Percentiles rank a stretch among this genome's conserved stretches.
phyloP scores from a whole-genome alignment of 1,140 invertebrate genomes.

The Rhynchophorus ferrugineus region DNA sequence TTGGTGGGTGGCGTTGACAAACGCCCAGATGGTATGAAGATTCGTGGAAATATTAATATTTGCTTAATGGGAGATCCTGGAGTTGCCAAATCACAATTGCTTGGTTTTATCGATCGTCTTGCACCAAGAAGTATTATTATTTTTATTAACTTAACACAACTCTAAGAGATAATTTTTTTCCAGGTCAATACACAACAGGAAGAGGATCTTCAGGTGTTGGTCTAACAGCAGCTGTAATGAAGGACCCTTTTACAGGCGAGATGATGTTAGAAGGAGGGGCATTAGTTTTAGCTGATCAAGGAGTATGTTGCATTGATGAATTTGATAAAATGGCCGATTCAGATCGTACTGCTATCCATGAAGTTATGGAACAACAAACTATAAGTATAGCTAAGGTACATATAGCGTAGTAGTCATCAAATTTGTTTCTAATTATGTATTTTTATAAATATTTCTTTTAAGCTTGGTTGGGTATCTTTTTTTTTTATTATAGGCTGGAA shows the following conservation, averaged over 20 bases:
- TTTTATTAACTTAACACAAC: background rate
- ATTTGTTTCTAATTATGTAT: background rate
- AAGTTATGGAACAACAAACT: slow-evolving; percentile 99
- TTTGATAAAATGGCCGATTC: slow-evolving; percentile 99
- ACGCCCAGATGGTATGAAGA: slow-evolving; percentile 76
- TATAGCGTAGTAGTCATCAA: background rate
- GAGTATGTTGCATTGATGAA: slow-evolving; percentile 99
- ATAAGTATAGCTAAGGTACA: slow-evolving; percentile 97
- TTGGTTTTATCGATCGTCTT: slow-evolving; percentile 91
- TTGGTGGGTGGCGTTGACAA: slow-evolving; percentile 95
- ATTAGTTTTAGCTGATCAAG: slow-evolving; percentile 93
- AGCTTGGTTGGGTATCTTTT: no score
- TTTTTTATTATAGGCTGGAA: slow-evolving; percentile 67
- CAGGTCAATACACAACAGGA: slow-evolving; percentile 48
- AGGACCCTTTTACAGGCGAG: slow-evolving; percentile 94
- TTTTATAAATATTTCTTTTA: background rate
- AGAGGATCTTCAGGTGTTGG: slow-evolving; percentile 96
- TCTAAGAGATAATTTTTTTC: background rate
- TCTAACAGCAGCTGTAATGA: slow-evolving; percentile 95
- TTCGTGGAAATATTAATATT: slow-evolving; percentile 93
- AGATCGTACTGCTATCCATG: slow-evolving; percentile 96
- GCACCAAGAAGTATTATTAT: slow-evolving; percentile 66
- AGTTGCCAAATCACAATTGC: slow-evolving; percentile 96
- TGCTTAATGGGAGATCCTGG: slow-evolving; percentile 99
- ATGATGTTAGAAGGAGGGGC: slow-evolving; percentile 97